phyloP scores from a whole-genome alignment of 2,888 invertebrate species.

The Pristionchus japonicus region DNA sequence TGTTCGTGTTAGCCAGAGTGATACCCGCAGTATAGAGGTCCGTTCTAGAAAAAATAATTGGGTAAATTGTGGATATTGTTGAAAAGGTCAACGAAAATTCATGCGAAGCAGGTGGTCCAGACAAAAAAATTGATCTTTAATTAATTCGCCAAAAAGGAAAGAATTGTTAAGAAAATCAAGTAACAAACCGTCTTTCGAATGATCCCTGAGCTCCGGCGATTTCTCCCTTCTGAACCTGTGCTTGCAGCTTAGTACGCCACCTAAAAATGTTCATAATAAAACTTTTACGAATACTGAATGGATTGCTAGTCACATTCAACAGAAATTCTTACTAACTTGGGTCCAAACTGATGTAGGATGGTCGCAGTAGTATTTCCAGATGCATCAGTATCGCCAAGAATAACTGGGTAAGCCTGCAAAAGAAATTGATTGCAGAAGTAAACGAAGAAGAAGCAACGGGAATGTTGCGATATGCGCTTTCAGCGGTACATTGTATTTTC shows the following conservation, averaged over 20 bases:
- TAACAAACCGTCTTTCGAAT: constrained; percentile 55
- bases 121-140: no score
- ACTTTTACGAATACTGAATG: not conserved
- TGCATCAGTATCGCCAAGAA: constrained; percentile 95
- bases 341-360: constrained; percentile 87
- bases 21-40: constrained; percentile 88
- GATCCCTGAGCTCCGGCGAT: constrained; percentile 86
- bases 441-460: no score
- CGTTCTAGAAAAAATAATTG: constrained; percentile 81
- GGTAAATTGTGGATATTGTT: no score
- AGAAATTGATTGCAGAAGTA: not conserved
- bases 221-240: constrained; percentile 78
- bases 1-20: constrained; percentile 92
- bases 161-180: no score
- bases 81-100: no score
- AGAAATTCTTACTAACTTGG: not conserved
- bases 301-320: not conserved
- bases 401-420: constrained; percentile 86
- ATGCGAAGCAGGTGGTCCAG: not conserved
- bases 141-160: no score
- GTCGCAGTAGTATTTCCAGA: constrained; percentile 96
- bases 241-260: constrained; percentile 43
- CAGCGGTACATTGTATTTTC: no score
- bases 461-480: no score
- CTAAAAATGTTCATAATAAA: not conserved